A percentile compares a stretch with the other conserved stretches of the same genome.
These are phyloP conservation scores for Apodemia duryi DNA, from an alignment of 2,888 invertebrate genomes.

Conservation along the genomic window DNA sequence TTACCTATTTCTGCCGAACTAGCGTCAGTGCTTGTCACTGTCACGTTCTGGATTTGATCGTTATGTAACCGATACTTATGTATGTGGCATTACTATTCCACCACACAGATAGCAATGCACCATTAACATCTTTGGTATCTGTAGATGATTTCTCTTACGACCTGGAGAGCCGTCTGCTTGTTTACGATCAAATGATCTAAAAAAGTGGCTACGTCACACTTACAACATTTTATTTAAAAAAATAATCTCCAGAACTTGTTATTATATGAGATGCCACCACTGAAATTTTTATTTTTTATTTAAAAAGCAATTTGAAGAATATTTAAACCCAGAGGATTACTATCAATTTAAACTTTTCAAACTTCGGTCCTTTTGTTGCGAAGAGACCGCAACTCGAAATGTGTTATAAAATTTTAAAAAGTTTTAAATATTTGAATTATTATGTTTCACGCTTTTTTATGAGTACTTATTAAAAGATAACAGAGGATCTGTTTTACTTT, in stretches of 20 bases:
- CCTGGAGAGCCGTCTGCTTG: no score
- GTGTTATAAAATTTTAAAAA: conserved; percentile 34
- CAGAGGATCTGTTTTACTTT: background rate
- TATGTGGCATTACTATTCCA: no score
- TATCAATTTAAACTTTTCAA: conserved; percentile 35
- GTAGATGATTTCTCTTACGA: no score
- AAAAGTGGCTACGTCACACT: no score
- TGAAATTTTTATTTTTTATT: conserved; percentile 1
- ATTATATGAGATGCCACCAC: background rate
- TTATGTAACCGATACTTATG: no score
- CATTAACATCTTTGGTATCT: no score
- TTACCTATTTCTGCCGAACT: no score
- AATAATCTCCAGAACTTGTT: background rate
- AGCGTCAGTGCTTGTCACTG: no score
- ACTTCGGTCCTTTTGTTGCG: conserved; percentile 30
- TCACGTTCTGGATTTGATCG: no score
- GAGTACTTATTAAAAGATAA: background rate
- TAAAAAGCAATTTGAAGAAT: conserved; percentile 29
- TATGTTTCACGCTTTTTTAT: conserved; percentile 1
- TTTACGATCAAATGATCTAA: no score
- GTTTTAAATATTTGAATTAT: conserved; percentile 27
- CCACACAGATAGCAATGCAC: no score
- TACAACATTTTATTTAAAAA: background rate
- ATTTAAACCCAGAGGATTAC: conserved; percentile 29
- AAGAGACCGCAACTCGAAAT: conserved; percentile 31